Conservation (phyloP, 2,113 vertebrate genomes). For the Sylvietta virens region DNA sequence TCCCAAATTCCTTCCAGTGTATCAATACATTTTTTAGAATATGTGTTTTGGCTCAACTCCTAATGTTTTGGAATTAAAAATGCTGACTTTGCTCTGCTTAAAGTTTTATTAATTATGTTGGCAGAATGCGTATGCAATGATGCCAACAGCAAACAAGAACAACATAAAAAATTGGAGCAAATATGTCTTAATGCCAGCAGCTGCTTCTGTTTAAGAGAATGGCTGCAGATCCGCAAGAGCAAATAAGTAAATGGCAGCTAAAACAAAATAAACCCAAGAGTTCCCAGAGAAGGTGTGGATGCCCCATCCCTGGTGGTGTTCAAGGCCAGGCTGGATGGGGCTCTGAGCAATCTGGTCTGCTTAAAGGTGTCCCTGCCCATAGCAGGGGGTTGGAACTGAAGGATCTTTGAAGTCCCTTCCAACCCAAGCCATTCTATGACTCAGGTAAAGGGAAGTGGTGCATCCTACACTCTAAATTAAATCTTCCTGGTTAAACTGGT, state of each 20-base stretch:
- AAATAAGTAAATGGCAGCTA: background rate
- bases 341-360: background rate
- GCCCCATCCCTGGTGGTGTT: background rate
- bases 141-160: background rate
- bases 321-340: background rate
- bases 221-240: background rate
- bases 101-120: background rate
- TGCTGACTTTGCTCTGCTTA: background rate
- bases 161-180: background rate
- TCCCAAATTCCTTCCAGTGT: background rate
- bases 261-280: background rate
- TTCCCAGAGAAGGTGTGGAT: background rate
- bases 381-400: background rate
- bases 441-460: background rate
- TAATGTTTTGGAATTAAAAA: background rate
- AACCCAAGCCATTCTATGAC: background rate
- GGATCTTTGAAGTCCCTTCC: background rate
- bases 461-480: background rate
- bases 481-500: background rate
- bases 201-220: background rate
- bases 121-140: background rate
- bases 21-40: background rate
- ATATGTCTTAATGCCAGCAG: background rate
- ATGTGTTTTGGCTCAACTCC: background rate
- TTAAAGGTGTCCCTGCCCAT: background rate